phyloP scores from a whole-genome alignment of 2,888 invertebrate genomes.

The Cactoblastis cactorum region DNA sequence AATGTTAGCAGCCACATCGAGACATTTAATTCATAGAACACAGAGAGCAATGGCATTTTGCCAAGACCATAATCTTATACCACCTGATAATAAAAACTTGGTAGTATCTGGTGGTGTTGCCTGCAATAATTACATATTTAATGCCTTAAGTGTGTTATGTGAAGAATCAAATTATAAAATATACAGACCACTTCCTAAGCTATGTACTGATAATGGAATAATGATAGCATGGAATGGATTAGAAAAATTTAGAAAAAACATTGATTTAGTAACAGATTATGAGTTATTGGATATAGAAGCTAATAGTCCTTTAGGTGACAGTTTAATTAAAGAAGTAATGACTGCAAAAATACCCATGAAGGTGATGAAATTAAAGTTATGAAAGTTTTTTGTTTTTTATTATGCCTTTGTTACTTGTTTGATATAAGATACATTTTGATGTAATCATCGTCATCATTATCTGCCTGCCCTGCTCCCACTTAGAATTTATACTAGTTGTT shows the following conservation, averaged over 20 bases:
- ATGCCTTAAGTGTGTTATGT: conserved; percentile 84
- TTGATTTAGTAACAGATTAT: conserved; percentile 78
- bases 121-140: conserved; percentile 91
- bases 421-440: too few relatives aligned
- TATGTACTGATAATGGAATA: conserved; percentile 98
- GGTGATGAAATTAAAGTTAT: conserved; percentile 56
- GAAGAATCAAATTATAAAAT: conserved; percentile 82
- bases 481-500: too few relatives aligned
- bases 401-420: background rate
- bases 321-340: conserved; percentile 78
- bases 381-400: conserved; percentile 16
- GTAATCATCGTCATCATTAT: too few relatives aligned
- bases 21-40: conserved; percentile 90
- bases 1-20: conserved; percentile 85
- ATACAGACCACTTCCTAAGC: conserved; percentile 86
- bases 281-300: conserved; percentile 82
- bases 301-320: conserved; percentile 82
- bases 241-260: conserved; percentile 83
- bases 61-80: conserved; percentile 81
- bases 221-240: conserved; percentile 99
- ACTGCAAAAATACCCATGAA: conserved; percentile 72
- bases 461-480: too few relatives aligned
- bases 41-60: conserved; percentile 92
- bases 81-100: conserved; percentile 79
- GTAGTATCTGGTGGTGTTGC: conserved; percentile 98